Percentiles rank a stretch among this genome's conserved stretches.
phyloP scores from a whole-genome alignment of 1,140 invertebrate species.

The Pseudobourletiella spinata region DNA sequence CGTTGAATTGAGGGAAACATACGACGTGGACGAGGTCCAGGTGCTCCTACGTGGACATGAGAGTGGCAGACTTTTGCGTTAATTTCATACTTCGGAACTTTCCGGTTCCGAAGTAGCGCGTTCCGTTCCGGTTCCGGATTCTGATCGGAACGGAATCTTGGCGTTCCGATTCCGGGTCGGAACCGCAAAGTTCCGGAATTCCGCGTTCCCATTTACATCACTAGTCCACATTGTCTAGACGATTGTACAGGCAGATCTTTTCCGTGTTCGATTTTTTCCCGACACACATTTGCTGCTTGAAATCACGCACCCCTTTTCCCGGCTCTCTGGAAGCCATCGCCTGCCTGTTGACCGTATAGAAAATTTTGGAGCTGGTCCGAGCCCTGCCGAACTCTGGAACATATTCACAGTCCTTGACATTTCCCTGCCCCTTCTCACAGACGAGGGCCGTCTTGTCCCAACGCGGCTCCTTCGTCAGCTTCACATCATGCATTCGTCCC shows the following conservation, averaged over 20 bases:
- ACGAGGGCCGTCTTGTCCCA: conserved; percentile 16
- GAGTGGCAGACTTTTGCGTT: no score
- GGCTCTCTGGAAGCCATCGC: not conserved
- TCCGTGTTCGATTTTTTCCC: not conserved
- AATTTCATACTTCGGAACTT: no score
- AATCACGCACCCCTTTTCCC: not conserved
- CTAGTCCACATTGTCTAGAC: not conserved
- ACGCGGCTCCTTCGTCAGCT: conserved; percentile 11
- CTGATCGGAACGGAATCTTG: no score
- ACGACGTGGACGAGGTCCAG: conserved; percentile 23
- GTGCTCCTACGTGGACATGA: not conserved
- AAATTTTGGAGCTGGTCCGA: not conserved
- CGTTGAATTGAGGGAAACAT: conserved; percentile 27
- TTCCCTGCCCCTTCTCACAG: not conserved
- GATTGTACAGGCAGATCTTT: conserved; percentile 5
- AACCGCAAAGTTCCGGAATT: no score
- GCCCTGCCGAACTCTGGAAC: conserved; percentile 3
- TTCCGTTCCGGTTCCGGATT: no score
- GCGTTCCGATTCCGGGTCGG: no score
- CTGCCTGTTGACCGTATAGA: conserved; percentile 7
- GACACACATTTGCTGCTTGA: not conserved
- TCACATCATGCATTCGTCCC: not conserved
- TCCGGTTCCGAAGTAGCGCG: no score
- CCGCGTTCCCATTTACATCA: not conserved
- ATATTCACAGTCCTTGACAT: conserved; percentile 12